A percentile compares a stretch with the other conserved stretches of the same genome.
phyloP scores from a whole-genome alignment of 2,113 vertebrate species.

The Aramus guarauna region DNA sequence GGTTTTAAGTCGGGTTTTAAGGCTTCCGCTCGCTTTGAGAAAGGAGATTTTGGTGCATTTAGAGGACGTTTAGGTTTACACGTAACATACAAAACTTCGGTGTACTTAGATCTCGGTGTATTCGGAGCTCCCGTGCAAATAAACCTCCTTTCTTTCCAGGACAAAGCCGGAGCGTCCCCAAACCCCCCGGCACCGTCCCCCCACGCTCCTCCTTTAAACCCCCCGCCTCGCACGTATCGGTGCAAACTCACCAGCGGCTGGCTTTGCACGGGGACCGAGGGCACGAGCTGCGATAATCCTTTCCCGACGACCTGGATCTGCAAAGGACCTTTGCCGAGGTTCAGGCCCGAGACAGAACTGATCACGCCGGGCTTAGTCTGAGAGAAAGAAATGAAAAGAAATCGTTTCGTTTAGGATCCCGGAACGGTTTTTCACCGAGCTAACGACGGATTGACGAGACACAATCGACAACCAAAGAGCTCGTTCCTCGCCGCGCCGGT shows the following conservation, averaged over 20 bases:
- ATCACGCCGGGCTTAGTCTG: constrained; percentile 82
- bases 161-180: too few species aligned
- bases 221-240: background rate
- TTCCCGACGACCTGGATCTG: constrained; percentile 77
- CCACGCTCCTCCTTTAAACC: background rate
- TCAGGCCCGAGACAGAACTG: constrained; percentile 74
- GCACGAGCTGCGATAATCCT: constrained; percentile 68
- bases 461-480: background rate
- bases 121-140: background rate
- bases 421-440: background rate
- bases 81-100: too few species aligned
- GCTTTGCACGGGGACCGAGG: constrained; percentile 48
- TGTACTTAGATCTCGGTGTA: too few species aligned
- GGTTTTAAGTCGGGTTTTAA: background rate
- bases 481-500: background rate
- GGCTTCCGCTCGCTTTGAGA: background rate
- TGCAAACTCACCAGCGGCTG: constrained; percentile 66
- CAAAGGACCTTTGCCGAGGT: constrained; percentile 70
- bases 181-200: too few species aligned
- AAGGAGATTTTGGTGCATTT: background rate
- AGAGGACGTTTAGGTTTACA: too few species aligned
- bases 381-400: background rate
- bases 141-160: background rate
- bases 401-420: accelerated
- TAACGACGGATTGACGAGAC: accelerated